Evolutionary conservation across 2,888 invertebrate species (phyloP), one percentile per base, ranked within the genome.

Genomic region (Plebejus argus): DNA sequence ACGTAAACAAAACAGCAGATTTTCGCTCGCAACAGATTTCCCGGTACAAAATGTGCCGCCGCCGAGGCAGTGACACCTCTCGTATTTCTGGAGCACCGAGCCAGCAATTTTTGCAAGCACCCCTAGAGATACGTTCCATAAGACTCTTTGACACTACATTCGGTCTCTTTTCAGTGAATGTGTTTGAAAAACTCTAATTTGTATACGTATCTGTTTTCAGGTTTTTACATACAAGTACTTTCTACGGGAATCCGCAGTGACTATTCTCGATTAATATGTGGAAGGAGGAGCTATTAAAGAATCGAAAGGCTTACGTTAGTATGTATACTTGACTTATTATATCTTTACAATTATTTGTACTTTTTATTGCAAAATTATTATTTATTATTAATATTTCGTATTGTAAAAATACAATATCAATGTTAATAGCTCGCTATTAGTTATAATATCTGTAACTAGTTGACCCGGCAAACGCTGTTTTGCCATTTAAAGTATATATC

Each of bases 161-260:
- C 66, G 66, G 66, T 66, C 66, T 66, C 66, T 66, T 66, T 66
- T 66, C 66, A 66, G 28, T 66, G 66, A 66, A 66, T 33, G 66
- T 66, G 66, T 66, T 66, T 66, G 66, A 33, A 66, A 28, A 66
- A 66, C 66, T 66, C 66, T 66, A 66, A 66, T 66, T 66, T 66
- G 66, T 66, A 66, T 66, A 28, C 66, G 28, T 12, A 66, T 66
- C 28, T 66, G 28, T 66, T 66, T 66, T 66, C 66, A 53, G 66
- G 66, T 28, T 66, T 66, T 66, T 18, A 66, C 66, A 33, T 53
- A 53, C 53, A 1, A 4, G 18, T 66, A 33, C 28, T 15, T 66
- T 66, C 15, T 28, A 12, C 23, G 20, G 8, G 12, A 23, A 61
- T 23, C 12, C 1, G 28, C 0, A 66, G 12, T 66, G 18, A 66